Percentiles rank a stretch among this genome's conserved stretches.
Conservation (phyloP, 2,888 invertebrate genomes). For the Philonicus albiceps region DNA sequence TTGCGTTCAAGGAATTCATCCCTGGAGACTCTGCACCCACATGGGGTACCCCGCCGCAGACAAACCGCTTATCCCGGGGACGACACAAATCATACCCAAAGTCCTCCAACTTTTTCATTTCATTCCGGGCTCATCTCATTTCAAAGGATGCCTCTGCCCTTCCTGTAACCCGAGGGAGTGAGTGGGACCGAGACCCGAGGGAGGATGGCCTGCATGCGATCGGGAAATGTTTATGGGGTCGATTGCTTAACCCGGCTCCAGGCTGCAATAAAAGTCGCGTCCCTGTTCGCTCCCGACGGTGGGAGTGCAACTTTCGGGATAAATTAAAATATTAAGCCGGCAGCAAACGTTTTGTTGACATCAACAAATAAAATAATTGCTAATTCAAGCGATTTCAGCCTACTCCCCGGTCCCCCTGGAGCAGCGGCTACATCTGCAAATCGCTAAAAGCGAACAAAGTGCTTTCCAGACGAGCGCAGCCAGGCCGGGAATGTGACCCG, state of each 20-base stretch:
- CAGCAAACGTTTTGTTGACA: background rate
- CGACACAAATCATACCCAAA: conserved; percentile 2
- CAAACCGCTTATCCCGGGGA: background rate
- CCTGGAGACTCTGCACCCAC: background rate
- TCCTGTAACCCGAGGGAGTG: background rate
- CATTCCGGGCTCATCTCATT: background rate
- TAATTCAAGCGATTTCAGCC: background rate
- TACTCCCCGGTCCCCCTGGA: background rate
- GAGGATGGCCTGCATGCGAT: background rate
- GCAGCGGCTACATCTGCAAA: background rate
- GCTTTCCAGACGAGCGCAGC: background rate
- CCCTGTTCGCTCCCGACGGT: background rate
- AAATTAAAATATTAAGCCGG: conserved; percentile 2
- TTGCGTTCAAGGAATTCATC: background rate
- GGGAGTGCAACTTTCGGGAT: conserved; percentile 5
- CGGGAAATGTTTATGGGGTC: background rate
- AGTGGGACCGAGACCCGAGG: background rate
- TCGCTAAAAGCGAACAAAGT: background rate
- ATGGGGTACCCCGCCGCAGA: background rate
- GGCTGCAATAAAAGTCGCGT: background rate
- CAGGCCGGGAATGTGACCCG: background rate
- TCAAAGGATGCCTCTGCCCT: background rate
- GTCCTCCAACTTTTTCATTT: conserved; percentile 8
- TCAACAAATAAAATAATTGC: conserved; percentile 3
- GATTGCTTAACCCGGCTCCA: background rate